Evolutionary conservation across 35 echinoderm and acorn worm genomes (phyloP).

Genomic region (Eucidaris tribuloides): DNA sequence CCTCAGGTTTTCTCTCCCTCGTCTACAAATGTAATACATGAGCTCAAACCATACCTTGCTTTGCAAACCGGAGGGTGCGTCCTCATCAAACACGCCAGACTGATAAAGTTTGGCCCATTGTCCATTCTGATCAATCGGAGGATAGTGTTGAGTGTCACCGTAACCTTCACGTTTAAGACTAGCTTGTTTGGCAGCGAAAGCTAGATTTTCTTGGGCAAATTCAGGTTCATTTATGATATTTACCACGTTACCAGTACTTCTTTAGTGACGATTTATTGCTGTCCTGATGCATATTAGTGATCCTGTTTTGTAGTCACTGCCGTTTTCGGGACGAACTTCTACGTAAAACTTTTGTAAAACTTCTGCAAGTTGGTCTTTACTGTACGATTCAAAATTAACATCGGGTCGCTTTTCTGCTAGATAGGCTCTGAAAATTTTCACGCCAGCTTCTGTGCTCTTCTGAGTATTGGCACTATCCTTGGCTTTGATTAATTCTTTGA

Average conservation of each 20-base stretch:
- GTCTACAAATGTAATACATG: not conserved
- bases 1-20: not conserved
- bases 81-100: not conserved
- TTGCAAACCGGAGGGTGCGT: not conserved
- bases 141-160: not conserved
- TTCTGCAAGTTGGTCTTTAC: not conserved
- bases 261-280: not conserved
- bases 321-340: not conserved
- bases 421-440: no score
- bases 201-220: not conserved
- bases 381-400: not conserved
- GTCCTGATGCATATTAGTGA: not conserved
- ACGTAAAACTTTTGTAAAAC: not conserved
- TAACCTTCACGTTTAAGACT: not conserved
- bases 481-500: no score
- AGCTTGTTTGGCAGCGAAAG: constrained; percentile 5
- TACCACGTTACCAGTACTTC: not conserved
- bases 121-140: not conserved
- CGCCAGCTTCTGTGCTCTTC: no score
- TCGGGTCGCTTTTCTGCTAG: no score
- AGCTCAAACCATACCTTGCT: constrained; percentile 17
- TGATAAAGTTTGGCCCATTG: not conserved
- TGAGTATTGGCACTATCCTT: no score
- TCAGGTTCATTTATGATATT: constrained; percentile 1
- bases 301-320: constrained; percentile 5